Evolutionary conservation across 2,113 vertebrate species (phyloP), one percentile per base, ranked within the genome.

Genomic region (Myrmophylax atrothorax): DNA sequence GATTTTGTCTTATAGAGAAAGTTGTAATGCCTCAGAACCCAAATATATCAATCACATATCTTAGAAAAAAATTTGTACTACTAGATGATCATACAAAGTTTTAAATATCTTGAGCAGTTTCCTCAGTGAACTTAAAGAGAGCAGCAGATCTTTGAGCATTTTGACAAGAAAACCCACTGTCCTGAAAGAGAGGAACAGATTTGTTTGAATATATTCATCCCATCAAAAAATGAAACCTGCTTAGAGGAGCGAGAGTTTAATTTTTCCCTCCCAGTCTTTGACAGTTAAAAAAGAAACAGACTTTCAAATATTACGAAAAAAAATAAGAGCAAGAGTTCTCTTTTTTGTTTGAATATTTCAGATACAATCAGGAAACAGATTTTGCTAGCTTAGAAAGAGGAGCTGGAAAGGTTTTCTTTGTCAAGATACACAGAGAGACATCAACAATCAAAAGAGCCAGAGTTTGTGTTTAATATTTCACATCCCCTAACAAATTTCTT

Each of bases 281-380:
- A 97, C 84, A 96, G 79, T 97, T 68, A 93, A 96, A 97, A 97
- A 97, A 60, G 90, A 97, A 97, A 86, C 97, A 98, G 97, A 94
- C 94, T 97, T 97, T 96, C 67, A 97, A 97, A 97, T 95, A 90
- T 89, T 97, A 95, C 31, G 18, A 55, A 90, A 97, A 96, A 96
- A 81, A 16, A 28, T 91, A 80, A 96, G 63, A 97, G 78, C 79
- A 96, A 96, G 96, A 96, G 94, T 96, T 97, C 92, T 55, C 66
- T 87, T 60, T 84, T 63, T 56, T 72, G 38, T 40, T 92, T 63
- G 79, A 94, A 94, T 97, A 96, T 91, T 96, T 97, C 94, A 95
- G 87, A 97, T 93, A 94, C 69, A 73, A 64, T 25, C n/a, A 67
- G 47, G 70, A 96, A 97, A 97, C 95, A 98, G 94, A 97, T 95